Conservation (phyloP, 2,797 vertebrate genomes). For the Acanthurus leucopareius region DNA sequence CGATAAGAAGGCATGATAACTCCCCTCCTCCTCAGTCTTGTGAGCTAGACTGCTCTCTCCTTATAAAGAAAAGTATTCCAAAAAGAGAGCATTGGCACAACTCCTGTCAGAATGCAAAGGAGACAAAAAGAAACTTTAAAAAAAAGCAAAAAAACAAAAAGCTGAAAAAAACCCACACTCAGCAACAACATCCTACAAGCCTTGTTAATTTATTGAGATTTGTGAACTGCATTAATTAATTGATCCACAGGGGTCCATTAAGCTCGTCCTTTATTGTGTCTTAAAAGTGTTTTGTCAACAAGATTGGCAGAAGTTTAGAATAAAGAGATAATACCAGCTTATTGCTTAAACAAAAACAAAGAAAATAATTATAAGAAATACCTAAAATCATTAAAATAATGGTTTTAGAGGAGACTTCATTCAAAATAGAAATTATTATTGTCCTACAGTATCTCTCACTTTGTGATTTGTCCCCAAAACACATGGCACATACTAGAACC, state of each 20-base stretch:
- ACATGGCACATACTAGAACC: neutral
- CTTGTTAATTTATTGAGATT: constrained; percentile 22
- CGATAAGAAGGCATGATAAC: constrained; percentile 46
- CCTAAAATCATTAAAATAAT: neutral
- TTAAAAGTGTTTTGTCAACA: constrained; percentile 26
- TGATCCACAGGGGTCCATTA: constrained; percentile 30
- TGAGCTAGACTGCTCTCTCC: constrained; percentile 31
- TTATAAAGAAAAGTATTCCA: constrained; percentile 35
- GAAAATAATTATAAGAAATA: neutral
- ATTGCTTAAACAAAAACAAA: constrained; percentile 2
- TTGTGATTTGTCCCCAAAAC: neutral
- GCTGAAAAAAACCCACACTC: neutral
- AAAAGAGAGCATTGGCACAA: constrained; percentile 57
- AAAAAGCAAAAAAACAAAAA: too few relatives aligned
- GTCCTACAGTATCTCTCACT: neutral
- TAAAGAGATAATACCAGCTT: neutral
- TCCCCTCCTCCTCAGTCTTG: constrained; percentile 34
- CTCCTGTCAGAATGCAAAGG: constrained; percentile 49
- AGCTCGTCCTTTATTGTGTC: constrained; percentile 21
- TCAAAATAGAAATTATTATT: constrained; percentile 16
- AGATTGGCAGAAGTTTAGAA: constrained; percentile 14
- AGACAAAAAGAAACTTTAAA: neutral
- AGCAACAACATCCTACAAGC: constrained; percentile 12
- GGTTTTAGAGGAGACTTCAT: neutral
- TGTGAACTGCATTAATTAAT: constrained; percentile 20